Conservation (phyloP, 2,113 vertebrate species). For the Eptesicus fuscus region DNA sequence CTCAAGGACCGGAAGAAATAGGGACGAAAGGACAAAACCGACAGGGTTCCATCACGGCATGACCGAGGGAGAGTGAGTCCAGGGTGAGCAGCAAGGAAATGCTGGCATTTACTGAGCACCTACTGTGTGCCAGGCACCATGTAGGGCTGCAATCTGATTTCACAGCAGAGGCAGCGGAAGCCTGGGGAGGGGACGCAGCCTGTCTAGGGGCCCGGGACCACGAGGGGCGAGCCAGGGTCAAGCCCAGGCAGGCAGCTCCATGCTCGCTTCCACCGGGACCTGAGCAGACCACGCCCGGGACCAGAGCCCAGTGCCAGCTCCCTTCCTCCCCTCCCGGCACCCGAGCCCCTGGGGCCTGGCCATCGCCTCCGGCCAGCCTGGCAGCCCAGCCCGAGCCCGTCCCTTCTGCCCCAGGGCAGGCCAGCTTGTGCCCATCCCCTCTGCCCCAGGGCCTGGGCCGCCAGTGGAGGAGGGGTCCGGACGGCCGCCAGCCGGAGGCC, state of each 20-base stretch:
- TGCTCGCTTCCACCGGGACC: no score
- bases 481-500: background rate
- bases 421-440: background rate
- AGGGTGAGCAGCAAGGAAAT: fast-evolving
- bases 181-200: fast-evolving
- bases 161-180: background rate
- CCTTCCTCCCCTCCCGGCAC: background rate
- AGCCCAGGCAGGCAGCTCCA: no score
- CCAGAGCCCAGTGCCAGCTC: fast-evolving
- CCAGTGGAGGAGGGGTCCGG: background rate
- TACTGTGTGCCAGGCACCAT: fast-evolving
- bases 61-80: fast-evolving
- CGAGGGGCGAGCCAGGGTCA: fast-evolving
- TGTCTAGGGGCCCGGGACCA: no score
- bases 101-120: background rate
- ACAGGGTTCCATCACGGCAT: fast-evolving
- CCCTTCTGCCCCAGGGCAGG: background rate
- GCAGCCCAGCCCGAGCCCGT: background rate
- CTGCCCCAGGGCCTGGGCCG: background rate
- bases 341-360: background rate
- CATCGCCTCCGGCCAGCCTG: fast-evolving
- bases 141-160: background rate
- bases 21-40: background rate
- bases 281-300: fast-evolving
- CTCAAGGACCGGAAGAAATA: background rate